Evolutionary conservation across 2,888 invertebrate species (phyloP).

Genomic region (Eristalis intricaria): DNA sequence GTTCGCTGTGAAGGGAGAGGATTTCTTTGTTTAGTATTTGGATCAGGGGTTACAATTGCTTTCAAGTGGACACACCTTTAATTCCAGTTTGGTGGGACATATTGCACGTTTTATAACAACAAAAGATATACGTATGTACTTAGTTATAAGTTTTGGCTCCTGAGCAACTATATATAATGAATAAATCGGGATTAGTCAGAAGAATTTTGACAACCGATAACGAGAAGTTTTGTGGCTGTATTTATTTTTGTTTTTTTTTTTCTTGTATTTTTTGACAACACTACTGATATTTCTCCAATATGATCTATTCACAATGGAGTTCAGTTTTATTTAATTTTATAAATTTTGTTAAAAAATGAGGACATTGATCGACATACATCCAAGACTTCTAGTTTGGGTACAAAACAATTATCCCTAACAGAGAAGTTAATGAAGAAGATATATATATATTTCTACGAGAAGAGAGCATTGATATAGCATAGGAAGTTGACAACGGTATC

Average conservation of each 20-base stretch:
- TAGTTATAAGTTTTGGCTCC: neutral
- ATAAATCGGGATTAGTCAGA: slow-evolving; percentile 48
- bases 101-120: slow-evolving; percentile 74
- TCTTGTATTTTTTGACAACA: neutral
- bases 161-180: neutral
- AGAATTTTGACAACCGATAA: slow-evolving; percentile 29
- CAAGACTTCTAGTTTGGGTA: too few species aligned
- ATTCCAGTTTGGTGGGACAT: slow-evolving; percentile 97
- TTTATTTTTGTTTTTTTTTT: slow-evolving; percentile 44
- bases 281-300: slow-evolving; percentile 33
- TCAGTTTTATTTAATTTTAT: neutral
- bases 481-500: too few species aligned
- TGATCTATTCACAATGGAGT: neutral
- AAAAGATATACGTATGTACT: slow-evolving; percentile 26
- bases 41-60: neutral
- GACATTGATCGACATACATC: too few species aligned
- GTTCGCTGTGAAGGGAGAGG: slow-evolving; percentile 86
- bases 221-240: slow-evolving; percentile 40
- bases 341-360: neutral
- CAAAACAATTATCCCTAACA: too few species aligned
- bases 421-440: too few species aligned
- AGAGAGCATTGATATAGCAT: too few species aligned
- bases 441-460: too few species aligned
- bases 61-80: slow-evolving; percentile 84
- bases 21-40: neutral